Conservation (phyloP, 2,888 invertebrate species). For the Eubasilissa splendida region DNA sequence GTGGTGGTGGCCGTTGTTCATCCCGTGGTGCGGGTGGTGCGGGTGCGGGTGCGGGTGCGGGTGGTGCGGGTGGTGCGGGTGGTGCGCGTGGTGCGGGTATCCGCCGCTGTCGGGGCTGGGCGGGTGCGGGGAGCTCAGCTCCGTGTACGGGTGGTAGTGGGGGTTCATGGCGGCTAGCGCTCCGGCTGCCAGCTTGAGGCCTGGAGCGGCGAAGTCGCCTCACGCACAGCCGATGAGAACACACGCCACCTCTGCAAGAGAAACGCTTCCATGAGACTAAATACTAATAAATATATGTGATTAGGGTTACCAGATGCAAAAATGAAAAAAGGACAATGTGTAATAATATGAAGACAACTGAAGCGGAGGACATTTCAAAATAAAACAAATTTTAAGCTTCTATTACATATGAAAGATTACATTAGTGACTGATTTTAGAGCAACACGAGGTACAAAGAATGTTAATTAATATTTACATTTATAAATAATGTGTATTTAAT, state of each 20-base stretch:
- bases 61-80: too few relatives aligned
- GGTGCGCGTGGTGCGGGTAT: slow-evolving; percentile 68
- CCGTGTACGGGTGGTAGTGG: slow-evolving; percentile 90
- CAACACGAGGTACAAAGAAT: too few relatives aligned
- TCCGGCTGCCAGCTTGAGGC: slow-evolving; percentile 91
- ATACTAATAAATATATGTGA: too few relatives aligned
- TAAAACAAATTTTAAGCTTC: too few relatives aligned
- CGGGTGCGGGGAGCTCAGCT: slow-evolving; percentile 81
- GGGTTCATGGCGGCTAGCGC: slow-evolving; percentile 90
- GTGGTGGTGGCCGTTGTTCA: slow-evolving; percentile 71
- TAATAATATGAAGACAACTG: too few relatives aligned
- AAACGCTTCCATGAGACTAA: not conserved
- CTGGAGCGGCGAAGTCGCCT: slow-evolving; percentile 67
- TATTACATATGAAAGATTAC: too few relatives aligned
- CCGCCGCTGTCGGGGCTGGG: slow-evolving; percentile 82
- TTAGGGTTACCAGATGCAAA: too few relatives aligned
- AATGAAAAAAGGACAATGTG: too few relatives aligned
- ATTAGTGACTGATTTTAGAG: too few relatives aligned
- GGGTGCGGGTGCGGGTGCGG: slow-evolving; percentile 66
- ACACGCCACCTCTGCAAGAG: slow-evolving; percentile 60
- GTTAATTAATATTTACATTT: too few relatives aligned
- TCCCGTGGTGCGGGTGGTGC: slow-evolving; percentile 70
- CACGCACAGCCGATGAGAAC: slow-evolving; percentile 60
- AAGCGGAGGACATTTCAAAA: too few relatives aligned
- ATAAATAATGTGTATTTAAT: too few relatives aligned